Evolutionary conservation across 2,113 vertebrate species (phyloP).

Genomic region (Ptyas mucosa): DNA sequence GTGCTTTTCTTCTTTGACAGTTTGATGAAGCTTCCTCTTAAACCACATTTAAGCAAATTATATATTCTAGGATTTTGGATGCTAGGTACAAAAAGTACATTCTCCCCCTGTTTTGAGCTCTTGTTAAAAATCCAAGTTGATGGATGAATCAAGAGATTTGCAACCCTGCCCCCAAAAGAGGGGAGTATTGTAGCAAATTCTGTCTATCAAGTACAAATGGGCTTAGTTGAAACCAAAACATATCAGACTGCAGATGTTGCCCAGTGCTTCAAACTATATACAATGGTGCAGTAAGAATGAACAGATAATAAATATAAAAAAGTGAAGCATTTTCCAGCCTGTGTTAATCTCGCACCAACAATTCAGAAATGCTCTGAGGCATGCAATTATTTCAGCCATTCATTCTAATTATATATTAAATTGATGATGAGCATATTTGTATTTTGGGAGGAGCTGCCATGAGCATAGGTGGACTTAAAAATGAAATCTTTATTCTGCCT

Average conservation of each 20-base stretch:
- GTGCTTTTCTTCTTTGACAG: neutral
- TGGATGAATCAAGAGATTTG: neutral
- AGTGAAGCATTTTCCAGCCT: slow-evolving; percentile 35
- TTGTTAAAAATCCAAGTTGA: neutral
- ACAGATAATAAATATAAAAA: slow-evolving; percentile 9
- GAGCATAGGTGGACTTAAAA: slow-evolving; percentile 35
- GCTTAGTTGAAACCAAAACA: neutral
- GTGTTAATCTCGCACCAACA: slow-evolving; percentile 39
- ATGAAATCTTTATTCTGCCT: slow-evolving; percentile 13
- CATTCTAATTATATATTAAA: slow-evolving; percentile 35
- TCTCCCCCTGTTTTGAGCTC: neutral
- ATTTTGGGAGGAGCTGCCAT: slow-evolving; percentile 40
- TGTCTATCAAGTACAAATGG: neutral
- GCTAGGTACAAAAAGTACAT: neutral
- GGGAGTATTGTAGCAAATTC: neutral
- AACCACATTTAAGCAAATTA: neutral
- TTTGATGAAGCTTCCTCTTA: neutral
- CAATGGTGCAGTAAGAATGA: slow-evolving; percentile 39
- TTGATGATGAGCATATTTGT: slow-evolving; percentile 39
- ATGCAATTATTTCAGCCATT: slow-evolving; percentile 33
- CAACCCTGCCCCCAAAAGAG: neutral
- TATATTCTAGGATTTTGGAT: neutral
- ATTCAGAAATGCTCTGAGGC: slow-evolving; percentile 26
- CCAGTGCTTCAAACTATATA: slow-evolving; percentile 36
- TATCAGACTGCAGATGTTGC: neutral